Percentiles rank a stretch among this genome's conserved stretches.
phyloP scores from a whole-genome alignment of 2,113 vertebrate genomes.

The Penelope pileata region DNA sequence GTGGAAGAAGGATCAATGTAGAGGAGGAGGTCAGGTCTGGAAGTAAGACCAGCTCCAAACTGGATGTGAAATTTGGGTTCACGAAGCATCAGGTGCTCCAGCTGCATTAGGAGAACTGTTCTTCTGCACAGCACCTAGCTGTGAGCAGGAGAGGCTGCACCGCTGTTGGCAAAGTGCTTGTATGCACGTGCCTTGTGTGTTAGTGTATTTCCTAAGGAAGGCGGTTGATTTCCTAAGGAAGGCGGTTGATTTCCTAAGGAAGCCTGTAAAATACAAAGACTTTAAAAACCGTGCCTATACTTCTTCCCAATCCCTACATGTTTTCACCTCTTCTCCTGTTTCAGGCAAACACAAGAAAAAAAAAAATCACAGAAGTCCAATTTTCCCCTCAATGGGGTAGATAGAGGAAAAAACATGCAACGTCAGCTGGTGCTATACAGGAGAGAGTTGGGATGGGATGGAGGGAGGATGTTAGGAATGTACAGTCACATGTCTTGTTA shows the following conservation, averaged over 20 bases:
- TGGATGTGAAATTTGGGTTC: neutral
- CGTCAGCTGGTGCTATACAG: neutral
- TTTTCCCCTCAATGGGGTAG: neutral
- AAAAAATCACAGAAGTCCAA: neutral
- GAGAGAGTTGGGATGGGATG: neutral
- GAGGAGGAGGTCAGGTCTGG: neutral
- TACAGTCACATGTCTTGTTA: rapidly evolving
- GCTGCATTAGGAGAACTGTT: neutral
- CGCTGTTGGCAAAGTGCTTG: rapidly evolving
- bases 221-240: neutral
- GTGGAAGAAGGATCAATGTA: neutral
- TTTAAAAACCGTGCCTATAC: neutral
- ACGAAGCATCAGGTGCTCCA: neutral
- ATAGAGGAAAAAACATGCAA: neutral
- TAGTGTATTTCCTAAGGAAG: neutral
- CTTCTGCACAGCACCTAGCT: neutral
- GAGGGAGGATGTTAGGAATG: neutral
- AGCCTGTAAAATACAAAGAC: neutral
- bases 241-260: neutral
- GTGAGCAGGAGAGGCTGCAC: neutral
- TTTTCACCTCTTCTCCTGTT: neutral
- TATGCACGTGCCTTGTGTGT: neutral
- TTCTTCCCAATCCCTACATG: neutral
- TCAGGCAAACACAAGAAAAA: neutral
- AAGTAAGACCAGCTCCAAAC: neutral